Evolutionary conservation across 2,888 invertebrate species (phyloP), one percentile per base, ranked within the genome.

Genomic region (Coleophora flavipennella): DNA sequence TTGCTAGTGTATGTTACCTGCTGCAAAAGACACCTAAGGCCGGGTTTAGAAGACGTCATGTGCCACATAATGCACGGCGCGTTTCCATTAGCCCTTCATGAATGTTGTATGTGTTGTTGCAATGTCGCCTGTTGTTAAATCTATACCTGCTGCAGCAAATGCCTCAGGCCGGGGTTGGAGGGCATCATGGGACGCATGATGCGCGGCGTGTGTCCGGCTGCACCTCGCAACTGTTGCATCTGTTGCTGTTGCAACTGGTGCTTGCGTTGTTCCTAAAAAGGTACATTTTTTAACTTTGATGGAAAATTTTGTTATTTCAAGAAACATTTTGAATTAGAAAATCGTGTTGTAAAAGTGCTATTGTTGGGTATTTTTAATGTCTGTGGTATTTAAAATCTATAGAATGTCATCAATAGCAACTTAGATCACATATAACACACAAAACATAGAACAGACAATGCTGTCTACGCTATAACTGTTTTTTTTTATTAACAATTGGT

Each of bases 131-230:
- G n/a, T 9, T 29, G 35, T 28, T 83, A n/a, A n/a, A n/a, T n/a
- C n/a, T n/a, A n/a, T n/a, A 91, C 92, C 86, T 92, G 92, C 65
- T 95, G 94, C 40, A 95, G 71, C 32, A 95, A 80, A 70, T 94
- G 93, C 10, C 93, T 73, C 9, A 95, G 81, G 0, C 94, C 94
- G 0, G 94, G 92, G 84, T 93, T 94, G 60, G 91, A 91, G 11
- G 91, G 86, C 72, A 76, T 64, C 40, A 78, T 53, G n/a, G 93
- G 92, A 12, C 93, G 86, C 85, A 93, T 90, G 60, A 91, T 83
- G 55, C 92, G 91, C 31, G 88, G 67, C 41, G 72, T 51, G 67
- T 85, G 59, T 1, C 29, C 57, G 28, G 49, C 52, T 9, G 65
- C 64, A 7, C 67, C 72, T 11, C 78, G 66, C 44, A 74, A 44